Conservation (phyloP, 2,888 invertebrate genomes). For the Laspeyria flexula region DNA sequence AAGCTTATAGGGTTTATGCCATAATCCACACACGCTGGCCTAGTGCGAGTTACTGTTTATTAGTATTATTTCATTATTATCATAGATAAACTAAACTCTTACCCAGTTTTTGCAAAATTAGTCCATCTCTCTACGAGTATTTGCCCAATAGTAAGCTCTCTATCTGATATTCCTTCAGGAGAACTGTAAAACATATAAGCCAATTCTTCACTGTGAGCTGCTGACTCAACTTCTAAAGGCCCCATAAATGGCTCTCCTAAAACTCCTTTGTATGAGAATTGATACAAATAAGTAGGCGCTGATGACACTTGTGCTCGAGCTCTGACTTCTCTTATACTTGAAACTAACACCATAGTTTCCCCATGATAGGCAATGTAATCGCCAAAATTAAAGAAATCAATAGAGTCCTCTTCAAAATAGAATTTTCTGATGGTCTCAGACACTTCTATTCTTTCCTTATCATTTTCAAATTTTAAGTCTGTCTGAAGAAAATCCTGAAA, state of each 20-base stretch:
- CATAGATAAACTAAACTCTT: slow-evolving; percentile 22
- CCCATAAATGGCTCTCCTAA: slow-evolving; percentile 63
- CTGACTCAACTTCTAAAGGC: slow-evolving; percentile 56
- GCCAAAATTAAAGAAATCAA: slow-evolving; percentile 45
- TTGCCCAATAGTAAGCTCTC: slow-evolving; percentile 61
- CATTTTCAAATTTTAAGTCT: slow-evolving; percentile 62
- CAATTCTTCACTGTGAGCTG: slow-evolving; percentile 74
- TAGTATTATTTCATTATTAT: too few species aligned
- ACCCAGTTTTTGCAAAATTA: slow-evolving; percentile 75
- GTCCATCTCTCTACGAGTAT: slow-evolving; percentile 75
- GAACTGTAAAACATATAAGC: slow-evolving; percentile 65
- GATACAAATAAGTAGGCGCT: slow-evolving; percentile 65
- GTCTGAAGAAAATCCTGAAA: slow-evolving; percentile 71
- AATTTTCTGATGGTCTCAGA: slow-evolving; percentile 55
- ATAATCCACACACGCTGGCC: too few species aligned
- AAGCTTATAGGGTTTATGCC: too few species aligned
- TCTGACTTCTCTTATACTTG: slow-evolving; percentile 67
- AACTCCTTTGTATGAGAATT: slow-evolving; percentile 74
- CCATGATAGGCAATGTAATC: slow-evolving; percentile 69
- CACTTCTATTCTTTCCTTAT: slow-evolving; percentile 47
- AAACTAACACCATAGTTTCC: slow-evolving; percentile 73
- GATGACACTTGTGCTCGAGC: slow-evolving; percentile 51
- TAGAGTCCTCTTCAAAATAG: slow-evolving; percentile 59
- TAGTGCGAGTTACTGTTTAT: too few species aligned
- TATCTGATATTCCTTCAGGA: slow-evolving; percentile 27